Conservation (phyloP, 1,140 invertebrate species). For the Temnothorax longispinosus region DNA sequence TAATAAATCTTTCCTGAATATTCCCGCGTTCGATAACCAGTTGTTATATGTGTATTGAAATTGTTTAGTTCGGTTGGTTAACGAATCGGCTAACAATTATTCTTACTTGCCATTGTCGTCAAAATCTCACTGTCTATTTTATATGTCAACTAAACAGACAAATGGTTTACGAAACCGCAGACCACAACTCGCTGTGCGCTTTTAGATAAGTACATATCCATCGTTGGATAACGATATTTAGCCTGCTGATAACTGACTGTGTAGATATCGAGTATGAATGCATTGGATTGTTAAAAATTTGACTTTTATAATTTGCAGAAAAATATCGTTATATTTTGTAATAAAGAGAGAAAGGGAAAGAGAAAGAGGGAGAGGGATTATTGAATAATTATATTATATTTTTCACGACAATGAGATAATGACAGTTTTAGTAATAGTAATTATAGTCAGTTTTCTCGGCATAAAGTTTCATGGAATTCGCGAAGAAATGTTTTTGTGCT, state of each 20-base stretch:
- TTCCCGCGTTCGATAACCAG: background rate
- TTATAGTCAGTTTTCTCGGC: background rate
- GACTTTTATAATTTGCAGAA: background rate
- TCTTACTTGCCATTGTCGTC: background rate
- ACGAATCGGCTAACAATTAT: slow-evolving; percentile 8
- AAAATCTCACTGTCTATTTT: background rate
- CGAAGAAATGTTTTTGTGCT: background rate
- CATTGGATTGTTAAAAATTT: background rate
- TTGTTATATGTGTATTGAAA: background rate
- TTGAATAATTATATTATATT: background rate
- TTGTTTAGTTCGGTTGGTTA: background rate
- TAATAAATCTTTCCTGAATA: background rate
- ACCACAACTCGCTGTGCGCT: background rate
- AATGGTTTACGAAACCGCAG: background rate
- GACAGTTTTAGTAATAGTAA: background rate
- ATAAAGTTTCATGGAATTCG: background rate
- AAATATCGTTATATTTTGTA: background rate
- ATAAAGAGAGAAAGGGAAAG: background rate
- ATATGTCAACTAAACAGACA: slow-evolving; percentile 1
- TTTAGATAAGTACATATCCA: background rate
- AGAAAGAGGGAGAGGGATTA: background rate
- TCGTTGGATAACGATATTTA: slow-evolving; percentile 15
- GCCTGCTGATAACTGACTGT: background rate
- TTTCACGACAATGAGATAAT: background rate
- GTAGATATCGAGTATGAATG: background rate